Base-by-base conservation (phyloP, 2,888 invertebrate genomes). In the Crocallis elinguaria region DNA sequence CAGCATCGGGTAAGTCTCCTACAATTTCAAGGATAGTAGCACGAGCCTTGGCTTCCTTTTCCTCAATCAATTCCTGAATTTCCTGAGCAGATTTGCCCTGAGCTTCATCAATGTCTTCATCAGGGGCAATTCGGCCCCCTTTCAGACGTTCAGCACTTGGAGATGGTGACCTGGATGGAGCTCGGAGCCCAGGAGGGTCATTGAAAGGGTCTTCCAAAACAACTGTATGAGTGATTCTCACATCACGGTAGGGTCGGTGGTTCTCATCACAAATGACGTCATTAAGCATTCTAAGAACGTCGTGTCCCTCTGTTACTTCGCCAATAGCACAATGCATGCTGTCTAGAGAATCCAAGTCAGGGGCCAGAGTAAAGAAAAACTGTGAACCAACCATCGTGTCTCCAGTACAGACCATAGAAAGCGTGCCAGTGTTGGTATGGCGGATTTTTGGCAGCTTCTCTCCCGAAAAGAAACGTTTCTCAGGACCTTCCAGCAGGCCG, bases 11-110 rank as follows among this genome's bases (percentile, higher is more conserved):
- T 50, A 99, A 92, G 84, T 99, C 99, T 0, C 99, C 99, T 14
- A 99, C 98, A 92, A 99, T 99, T 92, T 99, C 99, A 30, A 99
- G 92, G 67, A 99, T 98, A 14, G 99, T 98, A 0, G 99, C 99
- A 69, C 99, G 93, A 1, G 99, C 98, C 86, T 97, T 97, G 0
- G 99, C 99, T 84, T 99, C 99, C 62, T 96, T 95, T 61, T 97
- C 96, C 57, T 96, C 96, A 62, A 96, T 93, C 80, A 97, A 94
- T 90, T 98, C 98, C 62, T 95, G 94, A 42, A 99, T 92, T 90
- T 99, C 97, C 66, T 95, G 95, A 29, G 93, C 92, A n/a, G 95
- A 93, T 86, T 96, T 96, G 0, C 98, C 98, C 64, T 95, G 94
- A 0, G 95, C 95, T 73, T 98, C 98, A 84, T 98, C 97, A 52